Evolutionary conservation across 1,140 invertebrate genomes (phyloP), one percentile per base, ranked within the genome.

Genomic region (Anastrepha ludens): DNA sequence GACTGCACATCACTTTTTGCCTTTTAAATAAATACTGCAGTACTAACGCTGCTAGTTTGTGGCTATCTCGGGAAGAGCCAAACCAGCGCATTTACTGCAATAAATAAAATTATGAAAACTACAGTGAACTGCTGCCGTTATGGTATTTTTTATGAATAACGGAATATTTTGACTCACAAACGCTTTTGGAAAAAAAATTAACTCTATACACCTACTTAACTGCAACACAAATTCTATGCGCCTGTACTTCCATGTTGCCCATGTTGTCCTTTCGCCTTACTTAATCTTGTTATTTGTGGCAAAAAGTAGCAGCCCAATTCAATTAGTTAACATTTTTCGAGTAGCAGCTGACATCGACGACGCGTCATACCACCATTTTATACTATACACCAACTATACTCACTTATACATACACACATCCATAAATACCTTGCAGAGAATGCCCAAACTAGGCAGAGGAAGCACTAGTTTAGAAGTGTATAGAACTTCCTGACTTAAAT

Each of bases 301-400:
- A 55, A 55, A 74, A 55, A 58, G 74, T 9, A 29, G 74, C 20
- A 81, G 74, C 47, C n/a, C 47, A 81, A 81, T 81, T 81, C 47
- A 81, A 81, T 81, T 81, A 81, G 74, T 81, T 55, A 81, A 81
- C 44, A 81, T 81, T 55, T 81, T 81, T 81, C n/a, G 74, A 81
- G 74, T 81, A 55, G n/a, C 50, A 58, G 4, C 47, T 15, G n/a
- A 81, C 44, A n/a, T 20, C 50, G 47, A n/a, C n/a, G 15, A 20
- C 9, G 6, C 62, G 62, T 20, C n/a, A 64, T 64, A 64, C n/a
- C 4, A 64, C 2, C 62, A 20, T 29, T 29, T 29, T 29, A 29
- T 29, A 29, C 29, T 29, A 29, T 29, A 29, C 29, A 29, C 29
- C 29, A 29, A 29, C 29, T 29, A 29, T 29, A 55, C 50, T 8